Conservation (phyloP, 2,113 vertebrate species). For the Tenebrosternarchus preto region DNA sequence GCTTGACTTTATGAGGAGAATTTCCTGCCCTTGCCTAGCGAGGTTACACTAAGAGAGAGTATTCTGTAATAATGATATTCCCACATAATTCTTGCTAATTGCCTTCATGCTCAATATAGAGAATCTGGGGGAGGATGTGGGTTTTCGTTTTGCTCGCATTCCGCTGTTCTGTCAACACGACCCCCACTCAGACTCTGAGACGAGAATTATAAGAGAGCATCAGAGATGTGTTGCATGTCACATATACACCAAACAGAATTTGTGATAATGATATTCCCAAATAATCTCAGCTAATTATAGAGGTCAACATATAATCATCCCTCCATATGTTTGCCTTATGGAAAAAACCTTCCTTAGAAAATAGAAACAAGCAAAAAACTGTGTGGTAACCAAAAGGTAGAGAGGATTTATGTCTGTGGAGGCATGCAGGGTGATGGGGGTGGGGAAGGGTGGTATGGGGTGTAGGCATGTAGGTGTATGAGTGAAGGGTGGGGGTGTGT, state of each 20-base stretch:
- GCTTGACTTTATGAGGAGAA: not conserved
- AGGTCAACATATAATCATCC: constrained; percentile 68
- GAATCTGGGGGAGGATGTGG: not conserved
- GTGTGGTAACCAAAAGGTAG: not conserved
- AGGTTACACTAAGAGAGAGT: not conserved
- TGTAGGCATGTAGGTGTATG: no score
- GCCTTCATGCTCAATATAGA: not conserved
- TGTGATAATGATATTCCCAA: constrained; percentile 58
- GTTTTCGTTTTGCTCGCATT: not conserved
- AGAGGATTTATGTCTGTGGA: no score
- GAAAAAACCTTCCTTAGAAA: constrained; percentile 35
- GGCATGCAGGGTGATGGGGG: no score
- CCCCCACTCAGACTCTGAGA: not conserved
- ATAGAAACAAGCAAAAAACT: constrained; percentile 5
- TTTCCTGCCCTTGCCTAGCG: not conserved
- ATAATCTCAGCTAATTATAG: constrained; percentile 58
- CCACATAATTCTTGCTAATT: constrained; percentile 54
- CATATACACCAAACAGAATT: constrained; percentile 25
- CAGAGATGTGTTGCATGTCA: constrained; percentile 33
- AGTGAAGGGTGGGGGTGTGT: no score
- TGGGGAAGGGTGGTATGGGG: no score
- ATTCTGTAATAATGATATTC: constrained; percentile 54
- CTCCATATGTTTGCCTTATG: constrained; percentile 60
- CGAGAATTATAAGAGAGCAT: not conserved
- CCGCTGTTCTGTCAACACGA: not conserved